Conservation (phyloP, 2,888 invertebrate genomes). For the Hydropsyche betteni region DNA sequence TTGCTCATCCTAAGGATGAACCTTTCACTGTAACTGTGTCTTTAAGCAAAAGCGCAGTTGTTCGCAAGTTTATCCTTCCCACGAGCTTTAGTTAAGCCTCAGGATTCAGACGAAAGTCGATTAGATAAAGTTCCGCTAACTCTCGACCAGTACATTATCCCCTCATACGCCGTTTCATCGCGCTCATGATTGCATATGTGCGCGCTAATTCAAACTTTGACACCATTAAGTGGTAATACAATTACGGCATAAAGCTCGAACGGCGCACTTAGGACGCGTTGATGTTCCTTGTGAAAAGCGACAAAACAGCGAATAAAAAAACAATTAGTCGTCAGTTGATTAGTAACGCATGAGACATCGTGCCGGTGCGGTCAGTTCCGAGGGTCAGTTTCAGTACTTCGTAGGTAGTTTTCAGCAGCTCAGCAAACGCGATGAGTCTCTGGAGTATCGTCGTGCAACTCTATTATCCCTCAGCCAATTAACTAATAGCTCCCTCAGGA, state of each 20-base stretch:
- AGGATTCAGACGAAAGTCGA: constrained; percentile 12
- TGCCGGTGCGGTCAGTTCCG: neutral
- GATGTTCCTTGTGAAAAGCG: no score
- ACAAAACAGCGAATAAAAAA: no score
- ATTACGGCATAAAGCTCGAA: no score
- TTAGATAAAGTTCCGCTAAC: constrained; percentile 10
- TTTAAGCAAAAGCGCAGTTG: constrained; percentile 1
- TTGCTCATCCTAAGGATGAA: neutral
- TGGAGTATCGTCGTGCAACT: constrained; percentile 30
- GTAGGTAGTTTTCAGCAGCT: constrained; percentile 3
- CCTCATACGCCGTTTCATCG: no score
- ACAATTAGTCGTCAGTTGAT: neutral
- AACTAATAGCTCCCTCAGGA: constrained; percentile 40
- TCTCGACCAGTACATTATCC: neutral
- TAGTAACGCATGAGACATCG: neutral
- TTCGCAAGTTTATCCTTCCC: constrained; percentile 15
- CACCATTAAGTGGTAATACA: no score
- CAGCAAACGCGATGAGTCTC: constrained; percentile 22
- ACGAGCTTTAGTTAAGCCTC: neutral
- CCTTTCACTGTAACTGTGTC: constrained; percentile 1
- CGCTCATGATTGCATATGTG: no score
- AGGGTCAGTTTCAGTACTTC: neutral
- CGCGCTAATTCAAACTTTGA: no score
- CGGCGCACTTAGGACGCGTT: no score
- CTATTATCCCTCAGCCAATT: constrained; percentile 43